Conservation (phyloP, 1,140 invertebrate genomes). For the Hycleus cichorii region DNA sequence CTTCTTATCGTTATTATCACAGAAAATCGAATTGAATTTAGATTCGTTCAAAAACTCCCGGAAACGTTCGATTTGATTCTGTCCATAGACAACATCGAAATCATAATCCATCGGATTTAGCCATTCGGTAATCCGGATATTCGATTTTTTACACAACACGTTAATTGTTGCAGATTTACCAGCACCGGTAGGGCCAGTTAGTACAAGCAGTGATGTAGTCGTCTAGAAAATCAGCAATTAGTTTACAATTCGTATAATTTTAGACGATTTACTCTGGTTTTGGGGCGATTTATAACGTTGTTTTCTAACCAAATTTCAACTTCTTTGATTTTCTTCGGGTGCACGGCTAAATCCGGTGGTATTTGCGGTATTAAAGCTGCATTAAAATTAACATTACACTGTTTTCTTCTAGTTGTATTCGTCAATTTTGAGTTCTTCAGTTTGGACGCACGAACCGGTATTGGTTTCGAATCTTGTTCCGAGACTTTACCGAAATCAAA, state of each 20-base stretch:
- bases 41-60: slow-evolving; percentile 60
- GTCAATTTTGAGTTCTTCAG: not conserved
- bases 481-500: not conserved
- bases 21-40: slow-evolving; percentile 57
- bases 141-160: slow-evolving; percentile 50
- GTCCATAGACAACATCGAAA: slow-evolving; percentile 41
- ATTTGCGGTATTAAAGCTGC: slow-evolving; percentile 47
- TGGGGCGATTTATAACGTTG: slow-evolving; percentile 15
- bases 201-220: slow-evolving; percentile 50
- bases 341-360: slow-evolving; percentile 50
- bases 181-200: slow-evolving; percentile 65
- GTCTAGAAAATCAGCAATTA: slow-evolving; percentile 3
- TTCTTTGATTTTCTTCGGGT: slow-evolving; percentile 56
- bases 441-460: not conserved
- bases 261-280: no score
- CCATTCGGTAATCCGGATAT: slow-evolving; percentile 59
- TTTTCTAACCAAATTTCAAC: slow-evolving; percentile 49
- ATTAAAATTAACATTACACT: slow-evolving; percentile 26
- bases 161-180: slow-evolving; percentile 60
- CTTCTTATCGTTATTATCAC: slow-evolving; percentile 37
- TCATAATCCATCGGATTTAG: slow-evolving; percentile 58
- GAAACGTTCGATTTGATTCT: slow-evolving; percentile 56
- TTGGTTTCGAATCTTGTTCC: not conserved
- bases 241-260: not conserved
- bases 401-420: not conserved